Conservation (phyloP, 2,113 vertebrate species). For the Aspidoscelis tigris region DNA sequence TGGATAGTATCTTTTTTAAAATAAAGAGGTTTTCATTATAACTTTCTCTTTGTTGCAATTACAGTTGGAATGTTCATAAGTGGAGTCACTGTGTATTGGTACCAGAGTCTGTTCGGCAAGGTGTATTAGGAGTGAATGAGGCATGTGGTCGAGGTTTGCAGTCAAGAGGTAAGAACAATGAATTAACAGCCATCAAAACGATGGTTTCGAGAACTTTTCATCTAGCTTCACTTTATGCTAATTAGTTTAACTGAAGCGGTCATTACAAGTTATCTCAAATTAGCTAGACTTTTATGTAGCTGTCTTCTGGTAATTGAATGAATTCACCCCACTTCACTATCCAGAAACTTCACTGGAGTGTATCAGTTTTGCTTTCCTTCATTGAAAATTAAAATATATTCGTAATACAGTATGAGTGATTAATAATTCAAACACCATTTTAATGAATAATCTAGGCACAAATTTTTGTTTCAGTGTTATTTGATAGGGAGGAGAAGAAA, state of each 20-base stretch:
- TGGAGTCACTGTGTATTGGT: constrained; percentile 90
- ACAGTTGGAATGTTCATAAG: constrained; percentile 88
- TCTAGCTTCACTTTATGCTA: neutral
- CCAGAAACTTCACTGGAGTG: neutral
- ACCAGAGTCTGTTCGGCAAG: constrained; percentile 82
- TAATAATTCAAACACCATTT: neutral
- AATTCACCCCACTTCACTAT: too few species aligned
- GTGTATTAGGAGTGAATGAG: constrained; percentile 76
- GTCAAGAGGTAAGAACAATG: constrained; percentile 83
- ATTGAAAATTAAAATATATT: neutral
- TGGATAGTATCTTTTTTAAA: neutral
- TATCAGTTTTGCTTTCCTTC: neutral
- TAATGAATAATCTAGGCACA: neutral
- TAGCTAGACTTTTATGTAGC: neutral
- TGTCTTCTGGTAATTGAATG: neutral
- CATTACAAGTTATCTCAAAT: neutral
- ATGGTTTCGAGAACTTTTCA: neutral
- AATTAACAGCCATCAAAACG: neutral
- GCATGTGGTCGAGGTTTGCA: constrained; percentile 90
- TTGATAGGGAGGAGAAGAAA: neutral
- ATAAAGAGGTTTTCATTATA: neutral
- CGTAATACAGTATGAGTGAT: neutral
- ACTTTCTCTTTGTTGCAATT: constrained; percentile 17
- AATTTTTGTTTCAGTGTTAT: neutral
- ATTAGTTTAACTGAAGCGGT: neutral